A percentile compares a stretch with the other conserved stretches of the same genome.
These are phyloP conservation scores for Anguilla anguilla DNA, from an alignment of 2,797 vertebrate species.

Conservation along the genomic window DNA sequence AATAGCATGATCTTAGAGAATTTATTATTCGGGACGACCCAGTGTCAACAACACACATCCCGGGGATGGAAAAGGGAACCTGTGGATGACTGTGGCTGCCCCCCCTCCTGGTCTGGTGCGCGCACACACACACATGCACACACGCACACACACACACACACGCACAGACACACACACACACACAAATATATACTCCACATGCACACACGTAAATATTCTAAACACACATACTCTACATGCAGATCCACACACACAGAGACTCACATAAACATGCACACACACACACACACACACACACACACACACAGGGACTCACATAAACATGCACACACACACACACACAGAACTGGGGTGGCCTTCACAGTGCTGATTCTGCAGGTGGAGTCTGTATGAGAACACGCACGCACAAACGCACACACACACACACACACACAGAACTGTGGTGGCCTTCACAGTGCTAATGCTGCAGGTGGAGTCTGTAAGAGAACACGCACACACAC, in stretches of 20 bases:
- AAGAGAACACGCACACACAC: too few relatives aligned
- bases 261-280: neutral
- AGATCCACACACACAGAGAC: neutral
- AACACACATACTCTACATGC: neutral
- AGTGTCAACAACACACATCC: slow-evolving; percentile 12
- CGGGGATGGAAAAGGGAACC: neutral
- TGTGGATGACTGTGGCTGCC: neutral
- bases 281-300: neutral
- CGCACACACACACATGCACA: neutral
- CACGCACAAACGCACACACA: too few relatives aligned
- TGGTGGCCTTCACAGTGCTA: neutral
- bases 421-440: neutral
- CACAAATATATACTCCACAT: neutral
- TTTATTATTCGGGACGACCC: neutral
- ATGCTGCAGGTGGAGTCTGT: neutral
- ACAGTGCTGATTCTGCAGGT: neutral
- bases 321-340: neutral
- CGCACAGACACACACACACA: neutral
- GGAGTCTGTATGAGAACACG: neutral
- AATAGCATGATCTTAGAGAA: slow-evolving; percentile 19
- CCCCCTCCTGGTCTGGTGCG: neutral
- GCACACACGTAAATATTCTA: neutral
- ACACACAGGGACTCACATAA: neutral
- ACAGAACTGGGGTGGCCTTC: neutral
- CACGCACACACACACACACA: neutral